Evolutionary conservation across 2,797 vertebrate species (phyloP), one percentile per base, ranked within the genome.

Genomic region (Esox masquinongy): DNA sequence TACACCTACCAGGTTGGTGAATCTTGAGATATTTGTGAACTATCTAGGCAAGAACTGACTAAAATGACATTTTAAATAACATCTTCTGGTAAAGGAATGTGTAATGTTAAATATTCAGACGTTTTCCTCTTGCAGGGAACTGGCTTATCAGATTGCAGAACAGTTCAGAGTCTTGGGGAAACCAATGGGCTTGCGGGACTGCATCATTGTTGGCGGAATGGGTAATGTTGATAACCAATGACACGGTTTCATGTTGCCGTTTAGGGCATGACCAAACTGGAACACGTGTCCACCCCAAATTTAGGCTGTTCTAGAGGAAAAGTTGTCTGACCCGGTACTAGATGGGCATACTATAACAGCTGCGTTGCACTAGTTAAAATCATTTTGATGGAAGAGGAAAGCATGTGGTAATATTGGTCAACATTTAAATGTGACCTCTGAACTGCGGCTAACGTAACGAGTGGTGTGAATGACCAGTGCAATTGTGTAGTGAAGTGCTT

Each of bases 141-240:
- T 99, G 88, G 98, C 97, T 9, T 96, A 96, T 86, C 98, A 99
- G 94, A 97, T 99, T 0, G 97, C 97, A 0, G 97, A 99, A 86
- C 98, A 99, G 89, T 99, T 99, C 84, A 88, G 96, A 0, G 96
- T 96, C 49, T 89, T 99, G 79, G 98, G 98, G 69, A 99, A 98
- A 78, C 98, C 97, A 0, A 87, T 99, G 11, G 96, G 96, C 29
- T 87, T 99, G 77, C 95, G 90, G 80, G 97, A 99, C 29, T 97
- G 95, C 72, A 96, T 99, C 76, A 72, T 99, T 1, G 97, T 99
- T 0, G 98, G 98, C 0, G 97, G 98, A 88, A 96, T 99, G 93
- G 96, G 98, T 99, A 94, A 73, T 83, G 81, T 59, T 16, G 24
- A n/a, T 16, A 14, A 34, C 24, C 14, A 50, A 14, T 3, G 15